Evolutionary conservation across 2,888 invertebrate species (phyloP), one percentile per base, ranked within the genome.

Genomic region (Drosophila tanythrix): DNA sequence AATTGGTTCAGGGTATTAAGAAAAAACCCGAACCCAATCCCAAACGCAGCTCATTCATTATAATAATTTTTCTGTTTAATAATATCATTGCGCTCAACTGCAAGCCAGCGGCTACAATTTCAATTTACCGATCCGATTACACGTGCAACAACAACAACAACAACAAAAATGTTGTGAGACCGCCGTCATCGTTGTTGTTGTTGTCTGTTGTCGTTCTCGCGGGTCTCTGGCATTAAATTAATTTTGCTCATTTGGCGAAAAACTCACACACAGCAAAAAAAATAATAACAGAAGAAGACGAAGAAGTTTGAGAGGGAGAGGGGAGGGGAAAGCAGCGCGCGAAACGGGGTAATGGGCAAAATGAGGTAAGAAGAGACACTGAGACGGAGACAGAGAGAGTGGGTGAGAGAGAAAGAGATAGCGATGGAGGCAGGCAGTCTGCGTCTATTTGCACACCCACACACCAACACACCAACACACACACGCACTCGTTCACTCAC

Each of bases 1-100:
- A 21, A 46, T 15, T 25, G 21, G 7, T 21, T 25, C 15, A 15
- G 46, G 25, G 43, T 63, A 70, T 53, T 59, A 29, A 53, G 35
- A 35, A 53, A n/a, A 25, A 65, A 63, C 66, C 66, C 46, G 67
- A 67, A 56, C 73, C 64, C 71, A 72, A 62, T 65, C 60, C 81
- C 51, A 66, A 66, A 67, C 69, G 40, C 70, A 83, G 75, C 82
- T 82, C 85, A 86, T 89, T 86, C 85, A 86, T 86, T 89, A 86
- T 89, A 82, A 90, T 80, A 86, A 82, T 81, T 83, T 88, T 89
- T 74, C 82, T 80, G 80, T 86, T 81, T 87, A 76, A 83, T 87
- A 90, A 89, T 90, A 90, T 90, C 84, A 89, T 83, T 86, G 83
- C 79, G 79, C 79, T 81, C 87, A 79, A 87, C 90, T 87, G 87